A percentile compares a stretch with the other conserved stretches of the same genome.
phyloP scores from a whole-genome alignment of 2,888 invertebrate genomes.

The Caenorhabditis wallacei region DNA sequence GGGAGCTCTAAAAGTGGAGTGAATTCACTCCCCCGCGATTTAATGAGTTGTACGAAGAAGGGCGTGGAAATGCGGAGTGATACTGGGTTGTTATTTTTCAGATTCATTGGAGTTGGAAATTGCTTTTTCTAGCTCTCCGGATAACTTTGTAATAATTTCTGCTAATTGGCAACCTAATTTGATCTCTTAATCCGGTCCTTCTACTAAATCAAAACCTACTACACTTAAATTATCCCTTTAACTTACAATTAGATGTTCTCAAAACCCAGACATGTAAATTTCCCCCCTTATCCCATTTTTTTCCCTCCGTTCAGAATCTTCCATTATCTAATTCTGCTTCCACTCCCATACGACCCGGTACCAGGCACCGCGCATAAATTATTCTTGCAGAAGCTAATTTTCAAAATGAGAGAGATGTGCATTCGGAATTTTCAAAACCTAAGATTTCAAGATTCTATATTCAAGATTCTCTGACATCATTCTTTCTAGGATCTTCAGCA shows the following conservation, averaged over 20 bases:
- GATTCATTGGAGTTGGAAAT: too few relatives aligned
- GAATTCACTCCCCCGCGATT: conserved; percentile 15
- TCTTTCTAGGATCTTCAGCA: neutral
- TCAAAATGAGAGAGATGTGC: neutral
- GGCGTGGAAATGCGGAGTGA: neutral
- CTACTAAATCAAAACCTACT: too few relatives aligned
- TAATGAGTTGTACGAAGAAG: conserved; percentile 21
- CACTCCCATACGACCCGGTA: neutral
- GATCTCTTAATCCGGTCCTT: too few relatives aligned
- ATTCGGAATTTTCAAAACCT: neutral
- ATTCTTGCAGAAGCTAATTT: neutral
- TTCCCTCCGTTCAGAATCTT: neutral
- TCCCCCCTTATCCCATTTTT: neutral
- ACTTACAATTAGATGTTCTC: too few relatives aligned
- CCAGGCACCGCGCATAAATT: neutral
- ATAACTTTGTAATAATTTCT: too few relatives aligned
- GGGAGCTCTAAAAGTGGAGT: neutral
- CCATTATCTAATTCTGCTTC: neutral
- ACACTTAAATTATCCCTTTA: too few relatives aligned
- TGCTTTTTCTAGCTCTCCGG: too few relatives aligned
- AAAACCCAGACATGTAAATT: too few relatives aligned
- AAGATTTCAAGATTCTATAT: too few relatives aligned
- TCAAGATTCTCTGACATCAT: neutral
- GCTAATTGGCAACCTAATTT: too few relatives aligned
- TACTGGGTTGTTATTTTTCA: neutral